Conservation (phyloP, 2,797 vertebrate species). For the Phataginus tricuspis region DNA sequence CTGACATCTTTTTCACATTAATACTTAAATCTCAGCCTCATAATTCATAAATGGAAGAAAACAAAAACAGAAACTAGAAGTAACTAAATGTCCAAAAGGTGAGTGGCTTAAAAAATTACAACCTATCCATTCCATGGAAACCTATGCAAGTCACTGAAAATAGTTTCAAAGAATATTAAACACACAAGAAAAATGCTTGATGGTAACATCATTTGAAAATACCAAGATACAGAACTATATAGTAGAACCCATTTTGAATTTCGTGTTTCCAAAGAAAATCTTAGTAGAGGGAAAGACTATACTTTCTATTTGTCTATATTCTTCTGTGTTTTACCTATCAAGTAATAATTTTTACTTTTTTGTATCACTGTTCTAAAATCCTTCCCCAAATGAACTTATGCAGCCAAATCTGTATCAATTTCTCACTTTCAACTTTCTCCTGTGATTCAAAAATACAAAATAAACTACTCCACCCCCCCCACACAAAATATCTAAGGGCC, state of each 20-base stretch:
- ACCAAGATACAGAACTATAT: background rate
- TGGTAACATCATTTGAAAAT: background rate
- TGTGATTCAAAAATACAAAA: slow-evolving; percentile 48
- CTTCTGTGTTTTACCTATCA: slow-evolving; percentile 11
- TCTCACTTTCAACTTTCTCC: slow-evolving; percentile 45
- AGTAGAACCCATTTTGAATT: background rate
- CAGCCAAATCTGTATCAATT: slow-evolving; percentile 26
- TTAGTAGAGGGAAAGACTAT: background rate
- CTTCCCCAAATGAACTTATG: background rate
- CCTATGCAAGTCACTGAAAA: background rate
- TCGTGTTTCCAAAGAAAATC: slow-evolving; percentile 31
- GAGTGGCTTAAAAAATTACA: background rate
- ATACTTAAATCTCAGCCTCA: background rate
- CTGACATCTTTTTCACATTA: background rate
- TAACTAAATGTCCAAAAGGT: background rate
- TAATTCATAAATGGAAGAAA: background rate
- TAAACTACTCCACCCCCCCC: background rate
- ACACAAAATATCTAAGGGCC: background rate
- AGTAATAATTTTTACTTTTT: slow-evolving; percentile 22
- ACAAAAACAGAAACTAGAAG: background rate
- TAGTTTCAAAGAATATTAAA: slow-evolving; percentile 33
- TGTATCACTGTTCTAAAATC: slow-evolving; percentile 41
- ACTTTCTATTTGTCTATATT: slow-evolving; percentile 4
- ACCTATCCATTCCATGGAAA: background rate
- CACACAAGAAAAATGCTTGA: background rate